Base-by-base conservation (phyloP, 2,888 invertebrate genomes). In the Eretmocerus hayati region DNA sequence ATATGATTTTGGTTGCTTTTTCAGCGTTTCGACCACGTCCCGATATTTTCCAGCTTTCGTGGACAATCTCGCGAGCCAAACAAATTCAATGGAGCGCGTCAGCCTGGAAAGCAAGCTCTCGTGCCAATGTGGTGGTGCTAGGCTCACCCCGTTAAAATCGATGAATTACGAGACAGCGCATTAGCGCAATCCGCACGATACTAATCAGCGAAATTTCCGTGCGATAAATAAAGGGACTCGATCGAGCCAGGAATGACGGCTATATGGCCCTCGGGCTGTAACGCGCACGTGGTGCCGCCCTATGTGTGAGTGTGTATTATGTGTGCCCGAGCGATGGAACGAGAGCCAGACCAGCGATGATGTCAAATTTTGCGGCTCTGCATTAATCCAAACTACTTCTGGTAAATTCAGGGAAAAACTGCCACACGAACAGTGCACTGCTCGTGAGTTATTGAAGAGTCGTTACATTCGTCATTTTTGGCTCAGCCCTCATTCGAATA, bases 141-240 rank as follows among this genome's bases (percentile, higher is more conserved):
- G n/a, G n/a, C n/a, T n/a, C 21, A 21, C 36, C 61, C 62, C 62
- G 65, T 66, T 67, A 66, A 67, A 69, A 70, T 69, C 69, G 67
- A 67, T 70, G 65, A 70, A 69, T 70, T 69, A 69, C 68, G 68
- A 69, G 66, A 66, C 68, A 67, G 64, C 62, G 68, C 68, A 69
- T 70, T 69, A 70, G 67, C 62, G 64, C 66, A 66, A 65, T 68
- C 66, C 64, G 65, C 67, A 67, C 67, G 70, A 71, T 71, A 65
- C 70, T 71, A 71, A 71, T 71, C 69, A 70, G 70, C 65, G 60
- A 68, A 70, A 70, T 71, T 69, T 69, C 69, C 66, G 65, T 67
- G 64, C 69, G 63, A 71, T 71, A 69, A 71, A 71, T 69, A 70
- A 68, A 36, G 64, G 67, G 66, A 65, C 61, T 62, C 61, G 62